A percentile compares a stretch with the other conserved stretches of the same genome.
phyloP scores from a whole-genome alignment of 2,888 invertebrate genomes.

The Sycophila texana region DNA sequence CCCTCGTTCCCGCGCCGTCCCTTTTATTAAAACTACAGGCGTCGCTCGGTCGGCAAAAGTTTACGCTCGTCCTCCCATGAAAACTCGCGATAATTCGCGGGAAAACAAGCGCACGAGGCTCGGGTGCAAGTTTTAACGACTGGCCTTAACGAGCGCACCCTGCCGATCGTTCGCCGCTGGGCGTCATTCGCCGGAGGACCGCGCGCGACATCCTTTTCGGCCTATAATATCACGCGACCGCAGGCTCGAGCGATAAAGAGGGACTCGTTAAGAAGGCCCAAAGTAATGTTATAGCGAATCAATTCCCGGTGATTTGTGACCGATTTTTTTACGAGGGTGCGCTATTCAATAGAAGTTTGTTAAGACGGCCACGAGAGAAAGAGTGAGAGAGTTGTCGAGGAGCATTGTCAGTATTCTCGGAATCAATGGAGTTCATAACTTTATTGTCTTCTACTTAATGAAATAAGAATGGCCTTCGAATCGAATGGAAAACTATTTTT shows the following conservation, averaged over 20 bases:
- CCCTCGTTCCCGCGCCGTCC: background rate
- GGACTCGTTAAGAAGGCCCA: constrained; percentile 26
- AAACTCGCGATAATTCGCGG: constrained; percentile 47
- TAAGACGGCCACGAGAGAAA: background rate
- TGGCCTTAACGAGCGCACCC: constrained; percentile 60
- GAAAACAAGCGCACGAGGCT: constrained; percentile 24
- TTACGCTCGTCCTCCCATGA: constrained; percentile 39
- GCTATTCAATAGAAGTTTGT: constrained; percentile 36
- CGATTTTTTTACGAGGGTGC: constrained; percentile 14
- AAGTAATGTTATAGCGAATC: constrained; percentile 39
- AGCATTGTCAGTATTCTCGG: no score
- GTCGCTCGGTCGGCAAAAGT: background rate
- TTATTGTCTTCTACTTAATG: no score
- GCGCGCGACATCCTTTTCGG: background rate
- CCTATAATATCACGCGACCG: constrained; percentile 18
- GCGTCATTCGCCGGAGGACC: constrained; percentile 48
- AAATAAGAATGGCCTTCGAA: no score
- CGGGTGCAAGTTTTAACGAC: constrained; percentile 64
- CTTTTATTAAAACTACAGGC: constrained; percentile 42
- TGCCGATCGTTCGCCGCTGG: constrained; percentile 59
- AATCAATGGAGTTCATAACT: no score
- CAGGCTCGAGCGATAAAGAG: constrained; percentile 13
- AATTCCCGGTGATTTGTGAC: constrained; percentile 39
- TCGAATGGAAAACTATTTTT: no score
- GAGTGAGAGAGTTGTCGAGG: no score